phyloP scores from a whole-genome alignment of 2,797 vertebrate genomes.

The Lutra lutra region DNA sequence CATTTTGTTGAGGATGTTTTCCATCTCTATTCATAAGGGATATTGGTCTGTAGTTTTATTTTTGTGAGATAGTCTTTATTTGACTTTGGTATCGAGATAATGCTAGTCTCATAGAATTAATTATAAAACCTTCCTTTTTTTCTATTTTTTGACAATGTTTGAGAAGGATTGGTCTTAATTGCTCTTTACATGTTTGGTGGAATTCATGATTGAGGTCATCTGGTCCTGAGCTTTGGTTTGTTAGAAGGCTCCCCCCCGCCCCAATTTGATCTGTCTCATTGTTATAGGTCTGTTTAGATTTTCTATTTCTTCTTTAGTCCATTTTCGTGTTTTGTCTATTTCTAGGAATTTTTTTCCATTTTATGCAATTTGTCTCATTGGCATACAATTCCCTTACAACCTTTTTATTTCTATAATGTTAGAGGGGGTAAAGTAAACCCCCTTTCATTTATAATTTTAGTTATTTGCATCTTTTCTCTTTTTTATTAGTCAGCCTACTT shows the following conservation, averaged over 20 bases:
- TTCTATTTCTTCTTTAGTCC: background rate
- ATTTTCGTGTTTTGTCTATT: background rate
- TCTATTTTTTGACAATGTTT: background rate
- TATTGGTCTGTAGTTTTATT: background rate
- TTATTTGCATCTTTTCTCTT: background rate
- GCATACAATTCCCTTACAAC: background rate
- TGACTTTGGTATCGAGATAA: background rate
- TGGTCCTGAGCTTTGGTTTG: background rate
- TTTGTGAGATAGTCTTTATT: background rate
- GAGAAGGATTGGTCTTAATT: background rate
- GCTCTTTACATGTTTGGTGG: background rate
- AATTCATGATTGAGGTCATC: background rate
- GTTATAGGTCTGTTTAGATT: background rate
- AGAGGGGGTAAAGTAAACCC: background rate
- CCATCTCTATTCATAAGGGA: background rate
- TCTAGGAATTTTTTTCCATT: background rate
- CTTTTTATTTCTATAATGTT: background rate
- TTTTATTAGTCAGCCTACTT: background rate
- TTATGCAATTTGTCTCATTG: background rate
- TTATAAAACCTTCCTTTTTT: background rate
- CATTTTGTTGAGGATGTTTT: background rate
- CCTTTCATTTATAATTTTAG: background rate
- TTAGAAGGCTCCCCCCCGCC: background rate
- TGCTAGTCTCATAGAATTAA: background rate
- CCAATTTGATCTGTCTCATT: background rate